Percentiles rank a stretch among this genome's conserved stretches.
Conservation (phyloP, 2,113 vertebrate species). For the Plestiodon gilberti region DNA sequence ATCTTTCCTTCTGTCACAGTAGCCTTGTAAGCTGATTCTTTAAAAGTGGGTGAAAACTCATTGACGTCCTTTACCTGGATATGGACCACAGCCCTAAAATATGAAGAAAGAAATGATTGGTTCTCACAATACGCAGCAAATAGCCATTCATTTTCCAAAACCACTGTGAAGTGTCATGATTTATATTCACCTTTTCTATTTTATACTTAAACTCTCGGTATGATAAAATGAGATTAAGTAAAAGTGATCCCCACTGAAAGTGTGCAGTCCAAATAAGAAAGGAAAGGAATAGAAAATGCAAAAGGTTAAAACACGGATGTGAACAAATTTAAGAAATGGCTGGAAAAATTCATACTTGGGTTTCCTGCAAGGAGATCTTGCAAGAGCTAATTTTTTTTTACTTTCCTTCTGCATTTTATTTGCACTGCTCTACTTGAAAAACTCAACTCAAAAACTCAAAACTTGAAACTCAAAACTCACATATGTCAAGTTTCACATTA, state of each 20-base stretch:
- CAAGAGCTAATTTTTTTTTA: background rate
- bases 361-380: background rate
- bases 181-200: background rate
- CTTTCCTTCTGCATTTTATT: conserved; percentile 16
- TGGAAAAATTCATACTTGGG: background rate
- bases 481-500: background rate
- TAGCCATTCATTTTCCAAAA: background rate
- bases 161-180: background rate
- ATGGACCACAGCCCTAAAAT: conserved; percentile 91
- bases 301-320: background rate
- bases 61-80: conserved; percentile 97
- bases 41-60: conserved; percentile 93
- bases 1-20: conserved; percentile 92
- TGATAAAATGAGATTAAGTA: background rate
- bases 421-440: background rate
- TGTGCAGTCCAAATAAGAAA: background rate
- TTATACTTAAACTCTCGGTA: background rate
- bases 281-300: background rate
- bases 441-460: too few relatives aligned
- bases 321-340: background rate
- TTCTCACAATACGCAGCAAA: background rate
- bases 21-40: conserved; percentile 85
- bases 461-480: background rate
- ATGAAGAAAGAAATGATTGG: background rate
- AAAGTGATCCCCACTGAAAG: background rate